These are phyloP conservation scores for Solenodon paradoxus DNA, from an alignment of 2,113 vertebrate species.

Conservation along the genomic window DNA sequence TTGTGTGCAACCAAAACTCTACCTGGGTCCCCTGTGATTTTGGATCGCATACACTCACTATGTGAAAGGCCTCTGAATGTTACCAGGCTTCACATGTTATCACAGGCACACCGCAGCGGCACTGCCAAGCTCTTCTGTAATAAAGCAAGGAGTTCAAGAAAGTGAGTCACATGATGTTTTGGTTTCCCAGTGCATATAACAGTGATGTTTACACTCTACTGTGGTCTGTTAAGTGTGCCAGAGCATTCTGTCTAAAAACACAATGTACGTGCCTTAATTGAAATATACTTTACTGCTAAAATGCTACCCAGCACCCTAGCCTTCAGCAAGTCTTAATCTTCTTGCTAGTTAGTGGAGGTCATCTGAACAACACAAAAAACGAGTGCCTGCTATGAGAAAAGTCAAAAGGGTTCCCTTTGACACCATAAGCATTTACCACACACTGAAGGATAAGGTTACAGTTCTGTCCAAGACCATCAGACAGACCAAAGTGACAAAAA, in stretches of 20 bases:
- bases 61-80: background rate
- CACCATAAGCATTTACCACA: accelerated
- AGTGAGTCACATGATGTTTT: background rate
- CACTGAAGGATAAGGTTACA: background rate
- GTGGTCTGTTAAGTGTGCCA: background rate
- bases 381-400: too few species aligned
- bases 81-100: too few species aligned
- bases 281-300: too few species aligned
- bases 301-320: too few species aligned
- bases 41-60: background rate
- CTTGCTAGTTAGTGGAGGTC: too few species aligned
- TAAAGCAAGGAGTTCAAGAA: too few species aligned
- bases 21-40: background rate
- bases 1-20: background rate
- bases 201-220: background rate
- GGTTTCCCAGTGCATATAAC: background rate
- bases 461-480: background rate
- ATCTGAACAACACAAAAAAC: too few species aligned
- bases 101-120: too few species aligned
- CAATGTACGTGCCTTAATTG: too few species aligned
- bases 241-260: background rate
- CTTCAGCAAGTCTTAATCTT: too few species aligned
- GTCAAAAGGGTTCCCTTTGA: background rate
- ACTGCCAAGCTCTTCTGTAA: too few species aligned
- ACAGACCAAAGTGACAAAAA: background rate